A percentile compares a stretch with the other conserved stretches of the same genome.
These are phyloP conservation scores for Drosophila teissieri DNA, from an alignment of 1,140 invertebrate genomes.

Conservation along the genomic window DNA sequence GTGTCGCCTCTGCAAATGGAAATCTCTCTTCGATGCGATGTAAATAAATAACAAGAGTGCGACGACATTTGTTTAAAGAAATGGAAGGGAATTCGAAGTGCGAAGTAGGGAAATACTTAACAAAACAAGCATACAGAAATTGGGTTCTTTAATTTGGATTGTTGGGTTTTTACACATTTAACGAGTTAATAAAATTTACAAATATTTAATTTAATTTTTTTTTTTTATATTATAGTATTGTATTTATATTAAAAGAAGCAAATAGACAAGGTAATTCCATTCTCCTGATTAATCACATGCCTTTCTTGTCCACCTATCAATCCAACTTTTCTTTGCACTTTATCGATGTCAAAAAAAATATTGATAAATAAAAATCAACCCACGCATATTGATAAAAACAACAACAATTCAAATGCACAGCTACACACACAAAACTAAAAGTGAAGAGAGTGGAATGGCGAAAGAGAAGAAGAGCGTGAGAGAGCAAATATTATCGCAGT, in stretches of 20 bases:
- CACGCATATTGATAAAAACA: conserved; percentile 41
- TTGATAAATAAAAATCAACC: conserved; percentile 42
- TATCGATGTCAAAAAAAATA: conserved; percentile 29
- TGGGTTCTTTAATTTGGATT: neutral
- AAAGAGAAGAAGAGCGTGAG: conserved; percentile 5
- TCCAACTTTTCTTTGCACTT: neutral
- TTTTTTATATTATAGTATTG: no score
- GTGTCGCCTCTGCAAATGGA: conserved; percentile 10
- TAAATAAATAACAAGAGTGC: conserved; percentile 5
- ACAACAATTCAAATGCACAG: conserved; percentile 42
- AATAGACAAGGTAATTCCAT: neutral
- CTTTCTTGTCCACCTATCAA: conserved; percentile 1
- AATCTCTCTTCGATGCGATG: neutral
- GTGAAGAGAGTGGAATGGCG: conserved; percentile 18
- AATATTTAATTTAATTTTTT: no score
- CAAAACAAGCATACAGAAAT: neutral
- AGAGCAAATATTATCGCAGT: conserved; percentile 66
- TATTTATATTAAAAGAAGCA: no score
- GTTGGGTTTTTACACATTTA: no score
- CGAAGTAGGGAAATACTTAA: neutral
- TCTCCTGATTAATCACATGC: conserved; percentile 11
- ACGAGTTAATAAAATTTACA: no score
- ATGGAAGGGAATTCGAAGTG: conserved; percentile 10
- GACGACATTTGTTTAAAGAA: conserved; percentile 9
- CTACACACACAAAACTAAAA: conserved; percentile 33